These are phyloP conservation scores for Falco naumanni DNA, from an alignment of 2,797 vertebrate genomes.

Conservation along the genomic window DNA sequence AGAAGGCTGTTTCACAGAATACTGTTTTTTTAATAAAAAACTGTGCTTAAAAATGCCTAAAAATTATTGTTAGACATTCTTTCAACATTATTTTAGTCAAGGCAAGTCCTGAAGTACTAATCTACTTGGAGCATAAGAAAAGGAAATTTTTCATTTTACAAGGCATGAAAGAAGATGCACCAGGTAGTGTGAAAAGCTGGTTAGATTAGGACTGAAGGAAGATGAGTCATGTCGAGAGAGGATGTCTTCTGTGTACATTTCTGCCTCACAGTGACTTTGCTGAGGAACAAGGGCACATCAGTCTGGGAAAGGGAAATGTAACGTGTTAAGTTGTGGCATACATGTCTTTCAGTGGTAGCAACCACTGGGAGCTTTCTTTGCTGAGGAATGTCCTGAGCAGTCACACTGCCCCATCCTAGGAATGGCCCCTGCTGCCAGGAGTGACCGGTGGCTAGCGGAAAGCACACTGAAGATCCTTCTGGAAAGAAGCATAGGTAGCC, in stretches of 20 bases:
- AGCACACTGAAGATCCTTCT: background rate
- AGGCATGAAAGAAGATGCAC: background rate
- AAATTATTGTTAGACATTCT: background rate
- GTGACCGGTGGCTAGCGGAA: background rate
- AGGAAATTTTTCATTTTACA: background rate
- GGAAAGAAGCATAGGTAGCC: background rate
- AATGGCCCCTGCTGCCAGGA: background rate
- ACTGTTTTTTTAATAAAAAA: background rate
- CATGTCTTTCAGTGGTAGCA: background rate
- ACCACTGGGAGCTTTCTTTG: background rate
- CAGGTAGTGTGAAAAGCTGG: background rate
- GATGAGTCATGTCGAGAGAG: background rate
- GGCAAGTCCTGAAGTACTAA: background rate
- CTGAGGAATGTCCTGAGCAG: background rate
- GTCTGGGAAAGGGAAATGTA: background rate
- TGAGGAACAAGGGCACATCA: background rate
- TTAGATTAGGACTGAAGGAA: background rate
- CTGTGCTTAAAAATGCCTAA: background rate
- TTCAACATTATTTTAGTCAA: background rate
- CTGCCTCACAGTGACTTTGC: background rate
- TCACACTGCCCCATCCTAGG: background rate
- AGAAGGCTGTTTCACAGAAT: background rate
- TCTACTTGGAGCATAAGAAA: background rate
- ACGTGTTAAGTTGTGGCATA: accelerated
- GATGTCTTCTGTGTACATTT: background rate